A percentile compares a stretch with the other conserved stretches of the same genome.
phyloP scores from a whole-genome alignment of 2,113 vertebrate species.

The Eudorcas thomsonii region DNA sequence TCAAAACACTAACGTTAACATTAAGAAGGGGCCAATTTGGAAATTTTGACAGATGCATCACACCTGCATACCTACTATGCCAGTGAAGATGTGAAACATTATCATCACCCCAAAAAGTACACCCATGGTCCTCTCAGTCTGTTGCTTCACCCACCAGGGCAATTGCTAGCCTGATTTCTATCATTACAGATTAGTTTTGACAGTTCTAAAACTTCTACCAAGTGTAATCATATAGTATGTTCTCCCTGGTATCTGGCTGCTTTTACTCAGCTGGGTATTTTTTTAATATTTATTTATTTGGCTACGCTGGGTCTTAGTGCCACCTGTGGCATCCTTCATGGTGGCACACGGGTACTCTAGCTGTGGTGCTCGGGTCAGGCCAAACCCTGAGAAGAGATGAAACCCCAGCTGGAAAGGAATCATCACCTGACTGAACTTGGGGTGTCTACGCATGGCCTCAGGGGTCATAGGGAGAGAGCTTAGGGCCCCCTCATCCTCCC shows the following conservation, averaged over 20 bases:
- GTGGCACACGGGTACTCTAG: neutral
- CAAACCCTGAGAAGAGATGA: neutral
- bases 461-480: no score
- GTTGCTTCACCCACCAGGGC: accelerated
- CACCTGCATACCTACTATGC: neutral
- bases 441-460: neutral
- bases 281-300: neutral
- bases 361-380: neutral
- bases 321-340: neutral
- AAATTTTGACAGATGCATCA: neutral
- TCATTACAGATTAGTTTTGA: neutral
- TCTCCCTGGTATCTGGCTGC: neutral
- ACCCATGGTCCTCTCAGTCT: accelerated
- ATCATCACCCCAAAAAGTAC: neutral
- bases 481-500: neutral
- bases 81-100: neutral
- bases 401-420: neutral
- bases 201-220: no score
- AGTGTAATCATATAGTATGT: accelerated
- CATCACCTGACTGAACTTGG: accelerated
- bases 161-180: neutral
- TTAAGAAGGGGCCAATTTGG: neutral
- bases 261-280: neutral
- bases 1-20: neutral
- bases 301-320: neutral